Percentiles rank a stretch among this genome's conserved stretches.
These are phyloP conservation scores for Micrastur ruficollis DNA, from an alignment of 2,797 vertebrate genomes.

Conservation along the genomic window DNA sequence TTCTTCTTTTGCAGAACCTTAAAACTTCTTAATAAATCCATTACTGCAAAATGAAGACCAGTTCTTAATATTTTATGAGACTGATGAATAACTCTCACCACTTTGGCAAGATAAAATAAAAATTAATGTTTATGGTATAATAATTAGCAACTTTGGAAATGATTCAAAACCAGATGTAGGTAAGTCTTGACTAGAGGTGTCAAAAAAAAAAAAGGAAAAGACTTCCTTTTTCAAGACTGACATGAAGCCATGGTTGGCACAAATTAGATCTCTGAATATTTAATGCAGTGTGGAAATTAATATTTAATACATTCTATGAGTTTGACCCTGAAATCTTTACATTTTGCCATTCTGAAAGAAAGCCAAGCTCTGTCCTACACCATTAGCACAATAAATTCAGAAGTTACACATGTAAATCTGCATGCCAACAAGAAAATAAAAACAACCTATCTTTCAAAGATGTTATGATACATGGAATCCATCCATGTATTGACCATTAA, in stretches of 20 bases:
- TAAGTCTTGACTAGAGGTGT: constrained; percentile 3
- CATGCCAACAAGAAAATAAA: not conserved
- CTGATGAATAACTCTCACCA: not conserved
- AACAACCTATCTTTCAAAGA: not conserved
- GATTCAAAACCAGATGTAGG: constrained; percentile 15
- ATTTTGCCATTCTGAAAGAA: not conserved
- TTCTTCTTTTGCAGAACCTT: not conserved
- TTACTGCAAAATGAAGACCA: not conserved
- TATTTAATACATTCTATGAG: constrained; percentile 33
- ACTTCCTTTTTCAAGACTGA: constrained; percentile 19
- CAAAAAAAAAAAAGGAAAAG: constrained; percentile 21
- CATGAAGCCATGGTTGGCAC: not conserved
- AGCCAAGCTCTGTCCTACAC: not conserved
- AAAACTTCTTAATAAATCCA: not conserved
- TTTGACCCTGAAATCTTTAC: not conserved
- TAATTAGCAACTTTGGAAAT: constrained; percentile 37
- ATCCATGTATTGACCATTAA: not conserved
- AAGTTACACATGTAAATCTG: not conserved
- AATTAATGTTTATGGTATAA: not conserved
- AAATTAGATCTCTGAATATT: constrained; percentile 27
- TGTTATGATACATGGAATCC: not conserved
- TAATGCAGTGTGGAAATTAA: constrained; percentile 48
- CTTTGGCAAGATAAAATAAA: constrained; percentile 11
- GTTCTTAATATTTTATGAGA: constrained; percentile 10
- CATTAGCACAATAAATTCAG: not conserved